Conservation (phyloP, 2,888 invertebrate genomes). For the Pseudanteris insignis region DNA sequence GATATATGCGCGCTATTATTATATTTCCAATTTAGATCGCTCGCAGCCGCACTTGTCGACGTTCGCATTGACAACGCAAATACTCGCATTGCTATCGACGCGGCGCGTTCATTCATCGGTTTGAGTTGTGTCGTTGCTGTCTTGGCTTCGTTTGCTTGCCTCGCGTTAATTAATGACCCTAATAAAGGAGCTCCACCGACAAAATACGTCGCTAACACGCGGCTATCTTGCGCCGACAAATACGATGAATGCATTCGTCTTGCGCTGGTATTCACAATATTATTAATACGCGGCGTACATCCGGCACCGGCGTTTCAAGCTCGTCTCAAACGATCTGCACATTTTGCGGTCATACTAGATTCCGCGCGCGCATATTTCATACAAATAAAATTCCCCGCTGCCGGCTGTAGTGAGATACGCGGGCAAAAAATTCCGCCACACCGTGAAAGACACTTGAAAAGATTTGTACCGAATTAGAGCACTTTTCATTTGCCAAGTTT, state of each 20-base stretch:
- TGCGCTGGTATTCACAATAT: no score
- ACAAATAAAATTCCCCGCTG: no score
- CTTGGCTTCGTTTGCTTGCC: conserved; percentile 42
- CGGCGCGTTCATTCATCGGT: conserved; percentile 37
- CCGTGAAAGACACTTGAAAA: no score
- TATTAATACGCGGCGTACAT: no score
- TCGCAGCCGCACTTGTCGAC: conserved; percentile 21
- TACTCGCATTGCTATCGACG: conserved; percentile 34
- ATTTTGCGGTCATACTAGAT: no score
- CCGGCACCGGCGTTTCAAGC: no score
- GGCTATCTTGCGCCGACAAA: conserved; percentile 30
- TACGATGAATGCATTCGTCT: conserved; percentile 30
- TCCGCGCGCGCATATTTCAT: no score
- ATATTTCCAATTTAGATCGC: conserved; percentile 35
- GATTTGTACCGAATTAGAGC: no score
- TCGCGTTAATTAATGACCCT: conserved; percentile 42
- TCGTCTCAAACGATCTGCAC: no score
- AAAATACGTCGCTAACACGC: conserved; percentile 43
- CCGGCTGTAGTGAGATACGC: no score
- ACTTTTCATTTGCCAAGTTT: no score
- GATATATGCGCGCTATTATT: conserved; percentile 34
- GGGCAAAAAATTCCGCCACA: no score
- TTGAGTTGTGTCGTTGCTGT: conserved; percentile 34
- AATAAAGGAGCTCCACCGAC: conserved; percentile 38
- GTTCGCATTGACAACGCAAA: conserved; percentile 40